Percentiles rank a stretch among this genome's conserved stretches.
Conservation (phyloP, 2,797 vertebrate genomes). For the Arctocebus calabarensis region DNA sequence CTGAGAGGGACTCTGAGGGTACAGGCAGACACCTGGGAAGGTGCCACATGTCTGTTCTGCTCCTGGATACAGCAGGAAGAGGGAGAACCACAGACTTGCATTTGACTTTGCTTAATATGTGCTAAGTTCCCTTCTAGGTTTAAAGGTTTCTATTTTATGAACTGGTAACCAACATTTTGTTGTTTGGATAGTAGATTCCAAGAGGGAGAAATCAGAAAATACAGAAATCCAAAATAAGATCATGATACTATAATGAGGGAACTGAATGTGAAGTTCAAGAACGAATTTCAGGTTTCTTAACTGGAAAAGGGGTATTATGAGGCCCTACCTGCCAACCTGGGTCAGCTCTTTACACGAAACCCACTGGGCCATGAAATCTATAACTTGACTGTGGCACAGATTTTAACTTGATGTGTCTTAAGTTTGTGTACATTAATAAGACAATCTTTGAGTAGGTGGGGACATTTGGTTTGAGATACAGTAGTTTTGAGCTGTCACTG, state of each 20-base stretch:
- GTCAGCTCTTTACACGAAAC: neutral
- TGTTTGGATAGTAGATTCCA: neutral
- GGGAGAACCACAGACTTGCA: neutral
- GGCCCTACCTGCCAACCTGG: neutral
- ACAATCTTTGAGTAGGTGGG: neutral
- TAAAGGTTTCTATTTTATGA: neutral
- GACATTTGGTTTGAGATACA: neutral
- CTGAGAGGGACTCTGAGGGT: neutral
- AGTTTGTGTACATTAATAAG: neutral
- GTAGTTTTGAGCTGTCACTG: neutral
- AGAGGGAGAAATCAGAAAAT: neutral
- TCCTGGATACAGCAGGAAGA: neutral
- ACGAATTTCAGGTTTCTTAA: neutral
- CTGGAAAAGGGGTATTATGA: neutral
- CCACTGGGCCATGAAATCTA: neutral
- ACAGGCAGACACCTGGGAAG: neutral
- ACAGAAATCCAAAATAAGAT: neutral
- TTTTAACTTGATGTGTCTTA: no score
- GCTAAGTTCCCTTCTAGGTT: neutral
- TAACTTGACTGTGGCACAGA: neutral
- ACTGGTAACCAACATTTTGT: neutral
- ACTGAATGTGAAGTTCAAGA: neutral
- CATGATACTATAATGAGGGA: neutral
- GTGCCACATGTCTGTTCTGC: neutral
- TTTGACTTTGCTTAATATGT: neutral